phyloP scores from a whole-genome alignment of 1,140 invertebrate genomes.

The Muscidifurax raptorellus region DNA sequence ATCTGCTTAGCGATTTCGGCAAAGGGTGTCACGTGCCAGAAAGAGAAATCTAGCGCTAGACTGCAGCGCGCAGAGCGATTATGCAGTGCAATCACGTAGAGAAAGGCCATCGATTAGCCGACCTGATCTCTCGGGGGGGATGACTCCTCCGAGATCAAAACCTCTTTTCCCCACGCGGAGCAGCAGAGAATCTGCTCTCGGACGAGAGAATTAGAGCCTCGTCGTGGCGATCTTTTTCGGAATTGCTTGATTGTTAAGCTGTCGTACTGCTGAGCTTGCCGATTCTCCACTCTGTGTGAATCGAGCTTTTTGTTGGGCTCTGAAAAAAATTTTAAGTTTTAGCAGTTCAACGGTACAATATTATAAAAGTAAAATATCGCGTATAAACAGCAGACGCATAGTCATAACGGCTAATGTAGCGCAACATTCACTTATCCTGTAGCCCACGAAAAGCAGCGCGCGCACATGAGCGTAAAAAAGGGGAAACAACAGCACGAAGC shows the following conservation, averaged over 20 bases:
- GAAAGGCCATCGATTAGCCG: conserved; percentile 19
- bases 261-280: background rate
- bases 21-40: background rate
- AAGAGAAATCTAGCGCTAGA: background rate
- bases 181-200: background rate
- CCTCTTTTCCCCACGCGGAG: no score
- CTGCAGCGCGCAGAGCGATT: background rate
- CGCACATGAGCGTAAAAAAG: background rate
- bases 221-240: background rate
- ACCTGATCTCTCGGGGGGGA: background rate
- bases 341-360: no score
- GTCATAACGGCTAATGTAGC: background rate
- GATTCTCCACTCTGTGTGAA: no score
- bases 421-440: background rate
- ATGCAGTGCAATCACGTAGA: conserved; percentile 35
- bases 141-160: background rate
- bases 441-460: no score
- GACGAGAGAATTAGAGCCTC: background rate
- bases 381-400: background rate
- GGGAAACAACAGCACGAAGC: no score
- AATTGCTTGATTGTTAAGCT: background rate
- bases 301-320: background rate
- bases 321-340: background rate
- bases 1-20: background rate
- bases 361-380: no score